phyloP scores from a whole-genome alignment of 1,140 invertebrate genomes.

The Neuroterus valhalla region DNA sequence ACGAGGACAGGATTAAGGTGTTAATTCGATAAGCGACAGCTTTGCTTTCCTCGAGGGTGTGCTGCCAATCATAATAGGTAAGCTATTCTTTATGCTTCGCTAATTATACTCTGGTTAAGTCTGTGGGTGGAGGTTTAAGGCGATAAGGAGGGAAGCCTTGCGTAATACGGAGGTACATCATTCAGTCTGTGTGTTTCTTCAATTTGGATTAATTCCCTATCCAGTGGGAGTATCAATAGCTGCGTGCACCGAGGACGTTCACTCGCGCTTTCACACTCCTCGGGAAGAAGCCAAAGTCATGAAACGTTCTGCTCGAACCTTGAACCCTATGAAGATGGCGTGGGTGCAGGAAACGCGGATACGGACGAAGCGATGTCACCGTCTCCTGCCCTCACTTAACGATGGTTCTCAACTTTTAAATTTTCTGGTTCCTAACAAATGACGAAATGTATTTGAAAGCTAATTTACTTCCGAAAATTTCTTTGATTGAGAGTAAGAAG shows the following conservation, averaged over 20 bases:
- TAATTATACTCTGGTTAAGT: conserved; percentile 48
- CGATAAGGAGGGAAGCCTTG: conserved; percentile 43
- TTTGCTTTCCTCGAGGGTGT: conserved; percentile 51
- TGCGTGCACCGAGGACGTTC: conserved; percentile 40
- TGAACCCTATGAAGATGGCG: conserved; percentile 48
- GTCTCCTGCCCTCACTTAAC: conserved; percentile 30
- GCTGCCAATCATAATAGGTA: conserved; percentile 52
- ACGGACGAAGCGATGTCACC: conserved; percentile 43
- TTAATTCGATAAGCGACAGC: conserved; percentile 33
- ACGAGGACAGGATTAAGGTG: background rate
- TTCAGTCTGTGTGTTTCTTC: conserved; percentile 45
- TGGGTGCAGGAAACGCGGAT: conserved; percentile 46
- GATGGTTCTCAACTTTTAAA: conserved; percentile 29
- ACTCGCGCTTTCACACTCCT: conserved; percentile 54
- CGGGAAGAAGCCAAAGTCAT: conserved; percentile 49
- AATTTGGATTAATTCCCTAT: conserved; percentile 56
- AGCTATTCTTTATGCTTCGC: conserved; percentile 45
- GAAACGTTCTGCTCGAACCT: conserved; percentile 49
- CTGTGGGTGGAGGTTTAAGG: conserved; percentile 42
- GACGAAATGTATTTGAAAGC: background rate
- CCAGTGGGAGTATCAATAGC: conserved; percentile 56
- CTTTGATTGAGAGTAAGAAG: too few relatives aligned
- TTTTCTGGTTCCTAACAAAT: background rate
- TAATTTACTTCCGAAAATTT: background rate
- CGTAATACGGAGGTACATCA: conserved; percentile 39